Conservation (phyloP, 2,888 invertebrate species). For the Spilarctia lutea region DNA sequence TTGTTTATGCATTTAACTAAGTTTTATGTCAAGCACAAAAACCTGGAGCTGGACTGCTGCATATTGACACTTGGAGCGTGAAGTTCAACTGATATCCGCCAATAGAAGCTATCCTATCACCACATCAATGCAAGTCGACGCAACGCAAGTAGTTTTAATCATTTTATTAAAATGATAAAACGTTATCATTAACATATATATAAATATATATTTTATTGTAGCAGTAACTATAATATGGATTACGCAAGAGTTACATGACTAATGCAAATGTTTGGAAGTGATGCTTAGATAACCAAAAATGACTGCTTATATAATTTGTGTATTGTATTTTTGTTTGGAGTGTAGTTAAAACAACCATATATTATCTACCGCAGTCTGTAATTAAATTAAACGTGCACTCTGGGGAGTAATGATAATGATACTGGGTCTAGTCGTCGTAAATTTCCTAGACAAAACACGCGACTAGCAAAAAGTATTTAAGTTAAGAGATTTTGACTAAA, state of each 20-base stretch:
- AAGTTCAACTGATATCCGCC: no score
- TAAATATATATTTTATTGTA: neutral
- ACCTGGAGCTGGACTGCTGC: neutral
- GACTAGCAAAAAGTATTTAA: neutral
- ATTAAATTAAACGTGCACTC: slow-evolving; percentile 30
- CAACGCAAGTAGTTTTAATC: neutral
- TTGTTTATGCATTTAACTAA: neutral
- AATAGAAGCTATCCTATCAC: no score
- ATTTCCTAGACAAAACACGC: slow-evolving; percentile 22
- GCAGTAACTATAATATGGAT: neutral
- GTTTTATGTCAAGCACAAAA: neutral
- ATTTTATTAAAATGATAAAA: neutral
- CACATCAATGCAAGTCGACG: no score
- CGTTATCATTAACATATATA: no score
- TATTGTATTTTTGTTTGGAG: slow-evolving; percentile 23
- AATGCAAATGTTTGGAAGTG: neutral
- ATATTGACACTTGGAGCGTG: neutral
- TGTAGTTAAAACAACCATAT: slow-evolving; percentile 28
- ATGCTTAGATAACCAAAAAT: neutral
- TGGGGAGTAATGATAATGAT: slow-evolving; percentile 20
- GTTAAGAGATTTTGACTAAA: neutral
- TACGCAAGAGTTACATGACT: slow-evolving; percentile 1
- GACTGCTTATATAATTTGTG: neutral
- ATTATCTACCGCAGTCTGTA: slow-evolving; percentile 24
- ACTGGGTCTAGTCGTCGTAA: neutral